Evolutionary conservation across 2,113 vertebrate species (phyloP).

Genomic region (Elgaria multicarinata): DNA sequence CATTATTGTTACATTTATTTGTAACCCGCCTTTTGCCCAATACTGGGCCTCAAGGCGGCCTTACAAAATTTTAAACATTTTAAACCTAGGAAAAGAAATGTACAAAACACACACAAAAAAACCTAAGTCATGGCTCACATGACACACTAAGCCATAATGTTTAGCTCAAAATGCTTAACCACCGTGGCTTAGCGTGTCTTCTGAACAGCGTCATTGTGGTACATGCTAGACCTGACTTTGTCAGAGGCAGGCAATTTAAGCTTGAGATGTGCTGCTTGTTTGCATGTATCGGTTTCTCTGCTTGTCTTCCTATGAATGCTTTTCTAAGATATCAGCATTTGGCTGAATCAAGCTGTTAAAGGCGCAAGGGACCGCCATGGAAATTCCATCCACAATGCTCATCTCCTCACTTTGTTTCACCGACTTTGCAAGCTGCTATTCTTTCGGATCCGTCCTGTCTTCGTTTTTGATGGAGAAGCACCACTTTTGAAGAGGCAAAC

Average conservation of each 20-base stretch:
- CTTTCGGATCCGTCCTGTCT: slow-evolving; percentile 93
- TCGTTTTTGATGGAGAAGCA: slow-evolving; percentile 96
- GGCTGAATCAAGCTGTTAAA: slow-evolving; percentile 97
- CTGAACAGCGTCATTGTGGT: too few relatives aligned
- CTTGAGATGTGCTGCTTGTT: background rate
- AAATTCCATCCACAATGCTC: slow-evolving; percentile 87
- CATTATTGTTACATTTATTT: too few relatives aligned
- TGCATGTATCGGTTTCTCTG: background rate
- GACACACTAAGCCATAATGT: too few relatives aligned
- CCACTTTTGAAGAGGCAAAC: slow-evolving; percentile 95
- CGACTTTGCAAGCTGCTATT: slow-evolving; percentile 96
- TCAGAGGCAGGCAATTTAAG: background rate
- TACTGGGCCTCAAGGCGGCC: too few relatives aligned
- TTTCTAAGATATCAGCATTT: slow-evolving; percentile 95
- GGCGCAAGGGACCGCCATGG: slow-evolving; percentile 89
- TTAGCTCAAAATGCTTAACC: too few relatives aligned
- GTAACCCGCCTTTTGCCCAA: too few relatives aligned
- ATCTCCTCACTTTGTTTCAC: slow-evolving; percentile 94
- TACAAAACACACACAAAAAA: too few relatives aligned
- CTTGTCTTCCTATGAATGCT: slow-evolving; percentile 70
- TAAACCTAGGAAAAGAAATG: too few relatives aligned
- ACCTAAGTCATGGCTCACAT: too few relatives aligned
- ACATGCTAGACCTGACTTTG: background rate
- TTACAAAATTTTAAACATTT: too few relatives aligned
- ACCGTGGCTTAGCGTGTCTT: too few relatives aligned